Evolutionary conservation across 1,140 invertebrate species (phyloP).

Genomic region (Heliothis virescens): DNA sequence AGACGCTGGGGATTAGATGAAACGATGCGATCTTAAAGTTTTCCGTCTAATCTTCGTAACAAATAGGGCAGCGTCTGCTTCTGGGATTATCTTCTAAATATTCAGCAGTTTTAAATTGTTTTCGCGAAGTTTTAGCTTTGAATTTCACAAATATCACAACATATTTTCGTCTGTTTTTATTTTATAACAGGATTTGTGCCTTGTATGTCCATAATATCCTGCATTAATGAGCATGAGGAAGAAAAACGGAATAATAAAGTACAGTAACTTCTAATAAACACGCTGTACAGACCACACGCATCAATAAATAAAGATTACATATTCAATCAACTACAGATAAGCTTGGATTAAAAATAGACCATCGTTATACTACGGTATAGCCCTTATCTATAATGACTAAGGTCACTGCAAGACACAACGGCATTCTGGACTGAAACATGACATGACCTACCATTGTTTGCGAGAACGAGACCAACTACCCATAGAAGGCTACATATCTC

Average conservation of each 20-base stretch:
- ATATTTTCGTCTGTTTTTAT: no score
- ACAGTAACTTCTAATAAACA: no score
- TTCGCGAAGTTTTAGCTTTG: not conserved
- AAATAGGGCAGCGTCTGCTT: constrained; percentile 25
- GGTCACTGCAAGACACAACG: not conserved
- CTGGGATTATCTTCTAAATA: constrained; percentile 17
- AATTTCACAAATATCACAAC: not conserved
- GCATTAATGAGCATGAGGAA: not conserved
- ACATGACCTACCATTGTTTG: constrained; percentile 10
- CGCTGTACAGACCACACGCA: not conserved
- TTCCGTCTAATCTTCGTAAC: constrained; percentile 9
- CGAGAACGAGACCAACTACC: not conserved
- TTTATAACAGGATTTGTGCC: not conserved
- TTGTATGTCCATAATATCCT: no score
- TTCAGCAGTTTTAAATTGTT: constrained; percentile 7
- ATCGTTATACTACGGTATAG: constrained; percentile 3
- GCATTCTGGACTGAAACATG: constrained; percentile 4
- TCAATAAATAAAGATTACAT: constrained; percentile 6
- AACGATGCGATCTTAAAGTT: constrained; percentile 24
- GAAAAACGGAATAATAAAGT: not conserved
- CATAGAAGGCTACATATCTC: not conserved
- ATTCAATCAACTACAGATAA: constrained; percentile 29
- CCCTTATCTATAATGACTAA: constrained; percentile 17
- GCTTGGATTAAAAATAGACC: constrained; percentile 22
- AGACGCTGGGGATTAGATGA: constrained; percentile 35